Base-by-base conservation (phyloP, 2,888 invertebrate species). In the Spodoptera exigua region DNA sequence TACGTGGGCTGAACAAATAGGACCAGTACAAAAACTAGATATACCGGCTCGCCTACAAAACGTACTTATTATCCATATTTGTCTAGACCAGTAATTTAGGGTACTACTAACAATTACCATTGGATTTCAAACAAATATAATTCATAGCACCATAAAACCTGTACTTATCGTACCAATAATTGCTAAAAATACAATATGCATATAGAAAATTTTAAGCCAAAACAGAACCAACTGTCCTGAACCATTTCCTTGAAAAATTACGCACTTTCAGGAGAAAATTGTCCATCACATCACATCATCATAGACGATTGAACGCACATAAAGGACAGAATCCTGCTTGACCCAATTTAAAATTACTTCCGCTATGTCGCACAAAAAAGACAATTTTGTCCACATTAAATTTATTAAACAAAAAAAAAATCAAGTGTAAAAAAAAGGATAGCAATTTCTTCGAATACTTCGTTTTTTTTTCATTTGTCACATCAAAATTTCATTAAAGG, bases 21-120 rank as follows among this genome's bases (percentile, higher is more conserved):
- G 48, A 47, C 54, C 48, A 51, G 41, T 40, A 60, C 67, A 74
- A 60, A 61, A 75, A 70, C 67, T 70, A 74, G 63, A 67, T 46
- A 61, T 13, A 59, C 68, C 41, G 16, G 48, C 39, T 48, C 75
- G 55, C 74, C 74, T 63, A 77, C 74, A 39, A 47, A n/a, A 41
- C 37, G 44, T 54, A 58, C 70, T 53, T 69, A 61, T 43, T 52
- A 49, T 43, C 74, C 74, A 60, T 74, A 65, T 77, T 53, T 47
- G 74, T 55, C 35, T 10, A n/a, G 37, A 41, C 53, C 11, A 52
- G 16, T 49, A 27, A 51, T 73, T 68, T 56, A 36, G 53, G 44
- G 45, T 35, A 68, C 57, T 44, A 62, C 39, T 47, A 14, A 53
- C 55, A 69, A 44, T 67, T 17, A 43, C 43, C 55, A 49, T 61